Conservation (phyloP, 2,113 vertebrate genomes). For the Paedocypris sp. region DNA sequence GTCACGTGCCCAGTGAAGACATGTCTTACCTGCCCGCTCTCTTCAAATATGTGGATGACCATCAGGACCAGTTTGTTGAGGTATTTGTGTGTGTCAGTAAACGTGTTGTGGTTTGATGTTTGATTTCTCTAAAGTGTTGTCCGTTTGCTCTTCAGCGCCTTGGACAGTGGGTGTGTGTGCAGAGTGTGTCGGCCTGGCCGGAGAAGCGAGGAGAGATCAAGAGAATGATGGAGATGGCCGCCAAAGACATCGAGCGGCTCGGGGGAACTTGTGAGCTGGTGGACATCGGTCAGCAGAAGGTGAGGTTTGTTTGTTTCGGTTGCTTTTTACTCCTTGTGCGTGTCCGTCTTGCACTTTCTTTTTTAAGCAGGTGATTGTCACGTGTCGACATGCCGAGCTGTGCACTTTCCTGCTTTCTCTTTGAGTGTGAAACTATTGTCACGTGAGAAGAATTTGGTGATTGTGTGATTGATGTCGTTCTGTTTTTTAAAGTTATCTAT, state of each 20-base stretch:
- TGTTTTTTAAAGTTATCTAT: no score
- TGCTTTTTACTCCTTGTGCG: not conserved
- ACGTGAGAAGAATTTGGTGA: no score
- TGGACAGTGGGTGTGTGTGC: constrained; percentile 81
- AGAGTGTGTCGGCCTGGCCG: constrained; percentile 88
- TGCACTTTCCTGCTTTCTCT: no score
- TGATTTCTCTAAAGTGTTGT: not conserved
- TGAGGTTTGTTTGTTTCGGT: constrained; percentile 30
- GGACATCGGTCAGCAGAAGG: constrained; percentile 81
- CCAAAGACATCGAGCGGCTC: constrained; percentile 72
- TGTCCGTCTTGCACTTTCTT: not conserved
- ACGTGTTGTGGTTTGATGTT: not conserved
- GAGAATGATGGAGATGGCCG: constrained; percentile 84
- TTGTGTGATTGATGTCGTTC: no score
- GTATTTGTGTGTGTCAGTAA: no score
- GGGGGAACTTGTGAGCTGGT: constrained; percentile 77
- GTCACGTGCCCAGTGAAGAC: no score
- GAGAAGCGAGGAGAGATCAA: constrained; percentile 82
- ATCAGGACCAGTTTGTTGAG: constrained; percentile 83
- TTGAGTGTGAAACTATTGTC: no score
- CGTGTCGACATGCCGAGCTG: no score
- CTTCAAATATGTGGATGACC: constrained; percentile 81
- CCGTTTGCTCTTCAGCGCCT: constrained; percentile 61
- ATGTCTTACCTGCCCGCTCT: constrained; percentile 72
- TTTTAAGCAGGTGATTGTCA: no score